A percentile compares a stretch with the other conserved stretches of the same genome.
Evolutionary conservation across 2,797 vertebrate genomes (phyloP).

Genomic region (Alauda arvensis): DNA sequence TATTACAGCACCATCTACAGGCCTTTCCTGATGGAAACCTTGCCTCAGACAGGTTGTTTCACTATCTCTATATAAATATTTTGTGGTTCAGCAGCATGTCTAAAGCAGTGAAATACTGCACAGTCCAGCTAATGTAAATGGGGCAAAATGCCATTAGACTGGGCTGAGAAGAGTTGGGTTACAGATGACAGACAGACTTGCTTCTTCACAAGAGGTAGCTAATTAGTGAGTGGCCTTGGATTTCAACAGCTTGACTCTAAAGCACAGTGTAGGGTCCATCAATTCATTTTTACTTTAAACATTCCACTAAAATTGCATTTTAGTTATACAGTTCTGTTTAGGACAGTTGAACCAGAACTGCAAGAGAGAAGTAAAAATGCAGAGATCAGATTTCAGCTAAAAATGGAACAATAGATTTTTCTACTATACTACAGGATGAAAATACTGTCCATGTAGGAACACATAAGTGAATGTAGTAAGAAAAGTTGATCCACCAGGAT

Average conservation of each 20-base stretch:
- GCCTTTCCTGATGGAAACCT: neutral
- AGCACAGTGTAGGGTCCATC: neutral
- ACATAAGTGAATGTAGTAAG: neutral
- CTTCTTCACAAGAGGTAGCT: neutral
- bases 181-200: neutral
- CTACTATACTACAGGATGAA: neutral
- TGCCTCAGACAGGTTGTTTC: neutral
- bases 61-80: neutral
- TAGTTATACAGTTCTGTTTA: neutral
- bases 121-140: neutral
- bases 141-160: neutral
- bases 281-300: neutral
- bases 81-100: neutral
- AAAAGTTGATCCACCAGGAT: slow-evolving; percentile 6
- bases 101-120: neutral
- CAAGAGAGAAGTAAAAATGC: neutral
- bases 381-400: neutral
- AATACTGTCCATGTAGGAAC: neutral
- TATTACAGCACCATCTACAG: slow-evolving; percentile 73
- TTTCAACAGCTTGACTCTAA: neutral
- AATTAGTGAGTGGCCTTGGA: neutral
- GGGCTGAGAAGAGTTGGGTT: neutral
- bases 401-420: neutral
- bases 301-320: neutral
- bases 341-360: neutral